Base-by-base conservation (phyloP, 2,797 vertebrate genomes). In the Crax fasciolata region DNA sequence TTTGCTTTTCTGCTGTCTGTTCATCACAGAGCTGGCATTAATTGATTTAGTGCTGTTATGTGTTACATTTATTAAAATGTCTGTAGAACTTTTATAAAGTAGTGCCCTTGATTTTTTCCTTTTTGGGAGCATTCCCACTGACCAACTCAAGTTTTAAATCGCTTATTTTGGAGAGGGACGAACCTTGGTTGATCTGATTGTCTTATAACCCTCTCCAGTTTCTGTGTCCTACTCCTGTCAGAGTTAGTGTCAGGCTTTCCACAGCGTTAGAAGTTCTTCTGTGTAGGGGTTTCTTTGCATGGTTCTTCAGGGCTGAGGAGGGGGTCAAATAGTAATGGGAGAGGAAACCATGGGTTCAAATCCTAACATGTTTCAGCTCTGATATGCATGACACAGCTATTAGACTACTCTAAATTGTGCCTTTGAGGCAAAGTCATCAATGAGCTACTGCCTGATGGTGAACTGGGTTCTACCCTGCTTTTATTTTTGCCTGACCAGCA, bases 221-320 rank as follows among this genome's bases (percentile, higher is more conserved):
- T 72, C 10, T 58, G 72, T 73, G 9, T 80, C 24, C n/a, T 44
- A 2, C 5, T 9, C 24, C 10, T 71, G 1, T 1, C 63, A n/a
- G 17, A 32, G 4, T 68, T 46, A 21, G 9, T 28, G 27, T 18
- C 21, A 27, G 10, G 12, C 16, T 59, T 74, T 67, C n/a, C 10
- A 8, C 39, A 16, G 4, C 55, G 23, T 6, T 18, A 12, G 3
- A 2, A 11, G 7, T 25, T 82, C 27, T 74, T 25, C 12, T 58
- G 55, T 32, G n/a, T 57, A 32, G 55, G n/a, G n/a, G 5, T 57
- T 32, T 57, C 55, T 57, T n/a, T 21, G 27, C 19, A 32, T 57
- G n/a, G 54, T 0, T 0, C n/a, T 84, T 27, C 9, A 67, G 52
- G 32, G 7, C 20, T 59, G 44, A 7, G 18, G 35, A 52, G 30